phyloP scores from a whole-genome alignment of 2,797 vertebrate species.

The Lithobates pipiens region DNA sequence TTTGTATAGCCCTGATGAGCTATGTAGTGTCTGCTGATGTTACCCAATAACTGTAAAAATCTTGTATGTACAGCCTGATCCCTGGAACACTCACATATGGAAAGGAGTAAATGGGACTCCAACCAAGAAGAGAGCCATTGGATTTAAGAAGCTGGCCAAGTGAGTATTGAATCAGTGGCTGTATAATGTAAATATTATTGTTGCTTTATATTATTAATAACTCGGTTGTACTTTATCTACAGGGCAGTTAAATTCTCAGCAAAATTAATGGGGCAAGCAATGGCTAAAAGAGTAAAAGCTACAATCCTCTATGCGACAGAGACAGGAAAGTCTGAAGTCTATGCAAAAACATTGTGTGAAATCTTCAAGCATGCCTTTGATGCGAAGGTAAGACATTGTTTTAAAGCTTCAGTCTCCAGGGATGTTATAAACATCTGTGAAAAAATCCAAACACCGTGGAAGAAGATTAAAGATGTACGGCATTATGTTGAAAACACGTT shows the following conservation, averaged over 20 bases:
- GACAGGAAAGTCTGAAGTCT: conserved; percentile 95
- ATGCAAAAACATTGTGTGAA: conserved; percentile 96
- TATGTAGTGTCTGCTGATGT: too few species aligned
- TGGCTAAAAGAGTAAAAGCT: conserved; percentile 98
- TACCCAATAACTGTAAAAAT: not conserved
- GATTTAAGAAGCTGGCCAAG: conserved; percentile 99
- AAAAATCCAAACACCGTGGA: not conserved
- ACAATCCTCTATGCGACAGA: conserved; percentile 96
- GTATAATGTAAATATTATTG: not conserved
- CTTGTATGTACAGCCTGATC: conserved; percentile 79
- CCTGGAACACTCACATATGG: conserved; percentile 95
- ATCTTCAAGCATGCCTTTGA: conserved; percentile 99
- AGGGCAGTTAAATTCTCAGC: conserved; percentile 98
- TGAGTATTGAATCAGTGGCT: conserved; percentile 73
- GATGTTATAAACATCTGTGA: conserved; percentile 10
- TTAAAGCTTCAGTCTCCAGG: not conserved
- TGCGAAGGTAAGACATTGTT: conserved; percentile 86
- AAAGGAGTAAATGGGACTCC: conserved; percentile 96
- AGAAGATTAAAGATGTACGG: conserved; percentile 4
- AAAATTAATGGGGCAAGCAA: conserved; percentile 97
- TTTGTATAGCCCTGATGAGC: too few species aligned
- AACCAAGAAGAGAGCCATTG: conserved; percentile 94
- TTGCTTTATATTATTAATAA: not conserved
- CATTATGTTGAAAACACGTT: not conserved
- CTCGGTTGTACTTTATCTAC: conserved; percentile 48